phyloP scores from a whole-genome alignment of 2,797 vertebrate genomes.

The Thripadectes ignobilis region DNA sequence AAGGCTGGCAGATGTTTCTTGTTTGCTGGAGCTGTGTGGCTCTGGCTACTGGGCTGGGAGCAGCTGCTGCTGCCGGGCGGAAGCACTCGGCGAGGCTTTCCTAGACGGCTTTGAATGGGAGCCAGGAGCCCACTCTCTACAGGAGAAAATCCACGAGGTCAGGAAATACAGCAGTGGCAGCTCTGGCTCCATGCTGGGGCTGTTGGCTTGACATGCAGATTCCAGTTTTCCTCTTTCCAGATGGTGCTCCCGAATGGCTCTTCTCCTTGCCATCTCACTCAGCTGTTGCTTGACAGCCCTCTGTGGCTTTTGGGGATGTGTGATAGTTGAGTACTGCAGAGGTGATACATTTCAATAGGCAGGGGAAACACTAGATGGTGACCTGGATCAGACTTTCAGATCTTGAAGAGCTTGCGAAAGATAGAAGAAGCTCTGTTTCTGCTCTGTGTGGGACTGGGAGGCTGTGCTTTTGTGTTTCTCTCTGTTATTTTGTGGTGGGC shows the following conservation, averaged over 20 bases:
- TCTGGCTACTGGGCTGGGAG: conserved; percentile 12
- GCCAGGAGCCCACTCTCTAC: conserved; percentile 44
- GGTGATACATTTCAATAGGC: background rate
- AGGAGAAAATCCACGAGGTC: conserved; percentile 43
- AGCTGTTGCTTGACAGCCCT: background rate
- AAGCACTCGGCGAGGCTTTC: conserved; percentile 27
- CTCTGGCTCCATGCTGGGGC: background rate
- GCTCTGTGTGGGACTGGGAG: background rate
- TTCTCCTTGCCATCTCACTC: background rate
- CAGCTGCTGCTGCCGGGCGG: conserved; percentile 57
- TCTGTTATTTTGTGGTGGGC: background rate
- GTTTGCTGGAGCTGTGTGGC: background rate
- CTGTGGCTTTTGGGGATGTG: background rate
- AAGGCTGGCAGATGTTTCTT: conserved; percentile 35
- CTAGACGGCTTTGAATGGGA: conserved; percentile 52
- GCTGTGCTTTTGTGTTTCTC: background rate
- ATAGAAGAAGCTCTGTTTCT: background rate
- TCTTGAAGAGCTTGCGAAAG: background rate
- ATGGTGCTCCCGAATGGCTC: background rate
- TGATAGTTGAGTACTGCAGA: background rate
- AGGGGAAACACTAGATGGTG: background rate
- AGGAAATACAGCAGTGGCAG: conserved; percentile 25
- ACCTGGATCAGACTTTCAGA: background rate
- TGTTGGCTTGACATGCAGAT: background rate
- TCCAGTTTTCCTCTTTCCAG: background rate